phyloP scores from a whole-genome alignment of 2,113 vertebrate species.

The Cacatua alba region DNA sequence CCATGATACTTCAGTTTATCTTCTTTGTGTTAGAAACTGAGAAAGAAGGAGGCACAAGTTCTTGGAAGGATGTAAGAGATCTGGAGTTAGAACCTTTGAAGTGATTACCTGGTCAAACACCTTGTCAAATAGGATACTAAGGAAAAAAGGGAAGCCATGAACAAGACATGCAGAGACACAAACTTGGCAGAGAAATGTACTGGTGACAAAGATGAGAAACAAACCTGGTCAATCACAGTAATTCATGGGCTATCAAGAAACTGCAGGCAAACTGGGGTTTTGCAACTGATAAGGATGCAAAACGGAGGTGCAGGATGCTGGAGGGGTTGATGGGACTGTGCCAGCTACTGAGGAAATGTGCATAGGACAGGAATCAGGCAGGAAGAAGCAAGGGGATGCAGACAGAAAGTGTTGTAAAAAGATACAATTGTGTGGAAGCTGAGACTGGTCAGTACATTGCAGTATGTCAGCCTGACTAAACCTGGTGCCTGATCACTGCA shows the following conservation, averaged over 20 bases:
- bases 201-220: neutral
- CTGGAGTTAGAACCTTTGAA: neutral
- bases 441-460: neutral
- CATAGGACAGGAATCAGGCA: neutral
- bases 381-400: neutral
- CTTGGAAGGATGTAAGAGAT: neutral
- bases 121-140: too few relatives aligned
- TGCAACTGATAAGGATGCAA: neutral
- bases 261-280: neutral
- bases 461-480: neutral
- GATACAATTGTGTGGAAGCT: rapidly evolving
- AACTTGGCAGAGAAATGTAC: neutral
- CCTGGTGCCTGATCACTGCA: neutral
- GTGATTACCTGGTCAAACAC: neutral
- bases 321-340: neutral
- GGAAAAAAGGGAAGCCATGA: neutral
- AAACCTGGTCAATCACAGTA: neutral
- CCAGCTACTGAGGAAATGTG: neutral
- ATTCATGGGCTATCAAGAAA: neutral
- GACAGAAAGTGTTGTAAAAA: neutral
- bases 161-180: neutral
- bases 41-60: neutral
- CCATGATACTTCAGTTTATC: neutral
- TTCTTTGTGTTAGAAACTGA: neutral
- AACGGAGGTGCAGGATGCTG: neutral